Conservation (phyloP, 2,113 vertebrate genomes). For the Lucifuga dentata region DNA sequence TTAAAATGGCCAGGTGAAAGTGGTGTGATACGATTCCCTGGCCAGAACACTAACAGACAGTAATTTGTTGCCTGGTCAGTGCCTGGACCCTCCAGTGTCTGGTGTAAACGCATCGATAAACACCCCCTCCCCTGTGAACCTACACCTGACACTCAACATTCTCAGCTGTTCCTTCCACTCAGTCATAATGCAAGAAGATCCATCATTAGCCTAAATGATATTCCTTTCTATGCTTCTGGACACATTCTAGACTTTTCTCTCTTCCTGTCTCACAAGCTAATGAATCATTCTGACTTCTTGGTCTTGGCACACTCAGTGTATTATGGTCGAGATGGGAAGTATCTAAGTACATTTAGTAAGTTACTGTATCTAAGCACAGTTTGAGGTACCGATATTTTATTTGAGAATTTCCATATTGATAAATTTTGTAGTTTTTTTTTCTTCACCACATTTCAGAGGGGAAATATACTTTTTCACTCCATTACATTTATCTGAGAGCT, state of each 20-base stretch:
- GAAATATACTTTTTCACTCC: too few relatives aligned
- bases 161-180: slow-evolving; percentile 81
- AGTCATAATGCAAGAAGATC: slow-evolving; percentile 68
- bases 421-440: too few relatives aligned
- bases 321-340: too few relatives aligned
- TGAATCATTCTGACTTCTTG: slow-evolving; percentile 19
- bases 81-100: slow-evolving; percentile 31
- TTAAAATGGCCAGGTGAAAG: not conserved
- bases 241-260: slow-evolving; percentile 21
- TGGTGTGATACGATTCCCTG: not conserved
- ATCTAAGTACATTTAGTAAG: too few relatives aligned
- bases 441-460: too few relatives aligned
- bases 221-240: slow-evolving; percentile 34
- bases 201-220: slow-evolving; percentile 53
- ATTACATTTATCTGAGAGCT: too few relatives aligned
- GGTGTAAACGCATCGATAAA: slow-evolving; percentile 79
- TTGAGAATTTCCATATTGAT: too few relatives aligned
- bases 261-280: slow-evolving; percentile 9
- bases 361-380: too few relatives aligned
- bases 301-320: slow-evolving; percentile 5
- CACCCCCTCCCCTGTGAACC: slow-evolving; percentile 62
- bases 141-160: slow-evolving; percentile 77
- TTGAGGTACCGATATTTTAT: too few relatives aligned
- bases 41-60: slow-evolving; percentile 13
- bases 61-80: slow-evolving; percentile 52